Evolutionary conservation across 2,888 invertebrate genomes (phyloP).

Genomic region (Drosophila villosipedis): DNA sequence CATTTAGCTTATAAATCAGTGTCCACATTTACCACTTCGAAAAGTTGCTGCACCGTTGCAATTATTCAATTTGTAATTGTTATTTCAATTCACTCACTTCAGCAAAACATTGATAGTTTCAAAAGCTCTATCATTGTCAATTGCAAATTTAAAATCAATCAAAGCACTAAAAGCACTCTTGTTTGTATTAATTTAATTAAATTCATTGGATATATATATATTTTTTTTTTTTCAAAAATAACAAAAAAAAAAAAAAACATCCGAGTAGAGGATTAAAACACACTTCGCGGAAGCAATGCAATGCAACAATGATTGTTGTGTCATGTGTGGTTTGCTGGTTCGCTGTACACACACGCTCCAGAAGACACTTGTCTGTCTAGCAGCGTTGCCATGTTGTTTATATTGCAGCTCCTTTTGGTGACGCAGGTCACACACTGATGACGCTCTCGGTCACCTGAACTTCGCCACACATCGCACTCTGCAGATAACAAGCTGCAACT

Average conservation of each 20-base stretch:
- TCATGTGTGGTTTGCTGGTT: too few relatives aligned
- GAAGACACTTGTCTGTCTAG: neutral
- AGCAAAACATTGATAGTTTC: neutral
- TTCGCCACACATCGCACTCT: neutral
- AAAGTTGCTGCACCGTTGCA: neutral
- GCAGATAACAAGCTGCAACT: neutral
- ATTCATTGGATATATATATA: neutral
- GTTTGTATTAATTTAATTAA: neutral
- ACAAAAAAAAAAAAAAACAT: neutral
- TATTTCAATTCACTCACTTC: neutral
- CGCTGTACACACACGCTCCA: neutral
- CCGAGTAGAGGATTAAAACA: neutral
- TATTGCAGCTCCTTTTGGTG: neutral
- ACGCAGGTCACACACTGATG: conserved; percentile 2
- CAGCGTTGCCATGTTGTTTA: neutral
- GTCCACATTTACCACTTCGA: neutral
- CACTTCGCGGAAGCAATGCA: neutral
- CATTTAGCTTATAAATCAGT: neutral
- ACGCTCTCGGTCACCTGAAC: neutral
- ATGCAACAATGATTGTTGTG: neutral
- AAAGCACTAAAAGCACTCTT: neutral
- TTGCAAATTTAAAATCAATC: neutral
- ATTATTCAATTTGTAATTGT: neutral
- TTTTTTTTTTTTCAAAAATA: neutral
- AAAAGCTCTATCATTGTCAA: neutral